Base-by-base conservation (phyloP, 2,888 invertebrate species). In the Smittia aterrima region DNA sequence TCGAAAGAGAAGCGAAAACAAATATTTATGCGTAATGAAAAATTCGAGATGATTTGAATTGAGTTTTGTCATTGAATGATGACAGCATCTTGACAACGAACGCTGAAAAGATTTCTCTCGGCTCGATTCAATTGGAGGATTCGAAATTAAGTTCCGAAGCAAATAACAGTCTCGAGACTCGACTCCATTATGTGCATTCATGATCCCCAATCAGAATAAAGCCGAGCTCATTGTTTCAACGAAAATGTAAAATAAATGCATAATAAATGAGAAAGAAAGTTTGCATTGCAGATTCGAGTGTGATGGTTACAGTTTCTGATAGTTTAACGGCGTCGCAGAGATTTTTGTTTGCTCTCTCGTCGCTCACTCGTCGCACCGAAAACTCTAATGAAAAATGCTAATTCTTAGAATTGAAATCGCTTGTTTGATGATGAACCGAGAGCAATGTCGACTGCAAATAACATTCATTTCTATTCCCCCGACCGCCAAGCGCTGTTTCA, bases 361-460 rank as follows among this genome's bases (percentile, higher is more conserved):
- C n/a, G n/a, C n/a, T n/a, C n/a, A n/a, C 16, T 16, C 47, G 18
- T 58, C 18, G 58, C 47, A 47, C 24, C 9, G 11, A 16, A 53
- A 24, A 16, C 20, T 25, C 64, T 64, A 64, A 64, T 64, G 64
- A 64, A 64, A 64, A 64, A 64, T 64, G 64, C 64, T 64, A 64
- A 64, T 64, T 64, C 22, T 18, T 13, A 9, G 27, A 64, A 64
- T 64, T 64, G 64, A 64, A 64, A 64, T 64, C 64, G 27, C 64
- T 64, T 64, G 64, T 64, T 64, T 64, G 25, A 64, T n/a, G 64
- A 64, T 4, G 9, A 58, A 58, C 27, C 64, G 64, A 27, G 64
- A 27, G 1, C 7, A 27, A 25, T 64, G 64, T 25, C 20, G 58
- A 58, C 58, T 58, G 58, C 58, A 58, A 58, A 58, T 58, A 58